A percentile compares a stretch with the other conserved stretches of the same genome.
Conservation (phyloP, 30 jellyfish, hydroid and myxozoan genomes). For the Aurelia sp. region DNA sequence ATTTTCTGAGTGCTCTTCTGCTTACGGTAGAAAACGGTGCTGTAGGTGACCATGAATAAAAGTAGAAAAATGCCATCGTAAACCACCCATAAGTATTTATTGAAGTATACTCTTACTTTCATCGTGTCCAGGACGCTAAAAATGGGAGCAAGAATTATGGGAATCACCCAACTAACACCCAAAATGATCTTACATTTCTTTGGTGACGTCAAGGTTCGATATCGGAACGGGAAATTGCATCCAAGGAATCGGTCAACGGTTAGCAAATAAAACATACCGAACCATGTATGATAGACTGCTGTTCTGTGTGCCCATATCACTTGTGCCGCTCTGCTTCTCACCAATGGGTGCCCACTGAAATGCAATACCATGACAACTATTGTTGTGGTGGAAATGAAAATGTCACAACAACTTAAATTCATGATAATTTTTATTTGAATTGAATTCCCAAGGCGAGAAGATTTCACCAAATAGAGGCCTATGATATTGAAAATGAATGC, state of each 20-base stretch:
- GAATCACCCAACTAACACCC: neutral
- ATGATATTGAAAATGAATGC: neutral
- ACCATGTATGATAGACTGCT: slow-evolving; percentile 16
- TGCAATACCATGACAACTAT: neutral
- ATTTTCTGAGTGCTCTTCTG: neutral
- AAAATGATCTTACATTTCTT: neutral
- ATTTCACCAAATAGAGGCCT: neutral
- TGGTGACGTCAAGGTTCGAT: neutral
- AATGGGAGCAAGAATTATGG: neutral
- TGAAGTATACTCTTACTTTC: neutral
- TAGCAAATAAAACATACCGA: slow-evolving; percentile 11
- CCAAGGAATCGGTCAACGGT: slow-evolving; percentile 33
- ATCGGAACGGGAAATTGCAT: slow-evolving; percentile 10
- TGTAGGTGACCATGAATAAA: neutral
- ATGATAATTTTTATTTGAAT: slow-evolving; percentile 7
- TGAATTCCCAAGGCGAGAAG: neutral
- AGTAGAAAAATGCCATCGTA: slow-evolving; percentile 4
- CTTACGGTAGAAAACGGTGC: neutral
- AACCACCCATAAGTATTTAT: slow-evolving; percentile 29
- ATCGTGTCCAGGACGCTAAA: neutral
- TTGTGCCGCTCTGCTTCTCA: neutral
- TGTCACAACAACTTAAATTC: neutral
- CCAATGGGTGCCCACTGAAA: neutral
- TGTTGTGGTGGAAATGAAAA: neutral
- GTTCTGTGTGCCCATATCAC: neutral